Percentiles rank a stretch among this genome's conserved stretches.
Evolutionary conservation across 2,113 vertebrate species (phyloP).

Genomic region (Psettodes erumei): DNA sequence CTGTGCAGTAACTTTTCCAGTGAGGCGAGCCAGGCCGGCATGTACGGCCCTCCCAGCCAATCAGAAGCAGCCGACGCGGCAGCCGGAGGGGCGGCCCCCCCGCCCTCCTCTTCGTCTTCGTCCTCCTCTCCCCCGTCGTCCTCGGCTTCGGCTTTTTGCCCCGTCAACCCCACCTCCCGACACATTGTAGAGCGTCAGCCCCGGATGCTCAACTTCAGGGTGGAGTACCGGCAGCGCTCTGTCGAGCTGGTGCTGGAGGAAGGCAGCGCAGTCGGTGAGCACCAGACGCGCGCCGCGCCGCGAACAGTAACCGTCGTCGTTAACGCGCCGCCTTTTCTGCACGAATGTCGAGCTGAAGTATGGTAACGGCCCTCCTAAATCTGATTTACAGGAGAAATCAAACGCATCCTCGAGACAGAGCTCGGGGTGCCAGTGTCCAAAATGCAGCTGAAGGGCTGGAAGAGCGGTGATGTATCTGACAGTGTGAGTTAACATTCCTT

Average conservation of each 20-base stretch:
- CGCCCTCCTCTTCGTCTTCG: conserved; percentile 69
- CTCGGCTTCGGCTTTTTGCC: conserved; percentile 91
- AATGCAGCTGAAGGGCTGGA: conserved; percentile 99
- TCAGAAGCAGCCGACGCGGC: conserved; percentile 74
- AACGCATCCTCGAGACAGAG: conserved; percentile 95
- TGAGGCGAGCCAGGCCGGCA: conserved; percentile 85
- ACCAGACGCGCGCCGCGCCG: not conserved
- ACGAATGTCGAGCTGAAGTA: not conserved
- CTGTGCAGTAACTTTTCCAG: conserved; percentile 86
- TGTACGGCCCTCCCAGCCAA: conserved; percentile 76
- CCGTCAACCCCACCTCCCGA: conserved; percentile 88
- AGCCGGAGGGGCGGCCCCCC: conserved; percentile 65
- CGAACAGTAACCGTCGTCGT: no score
- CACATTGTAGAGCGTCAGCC: conserved; percentile 95
- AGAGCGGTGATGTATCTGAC: conserved; percentile 95
- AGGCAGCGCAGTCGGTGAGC: conserved; percentile 94
- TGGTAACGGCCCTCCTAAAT: not conserved
- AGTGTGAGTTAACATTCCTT: conserved; percentile 86
- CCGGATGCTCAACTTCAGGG: conserved; percentile 95
- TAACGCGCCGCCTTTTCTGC: conserved; percentile 29
- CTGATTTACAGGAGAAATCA: conserved; percentile 89
- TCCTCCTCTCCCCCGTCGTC: conserved; percentile 85
- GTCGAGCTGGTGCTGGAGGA: conserved; percentile 97
- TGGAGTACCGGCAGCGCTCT: conserved; percentile 95
- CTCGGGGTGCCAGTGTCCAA: conserved; percentile 94